phyloP scores from a whole-genome alignment of 2,113 vertebrate species.

The Malurus melanocephalus region DNA sequence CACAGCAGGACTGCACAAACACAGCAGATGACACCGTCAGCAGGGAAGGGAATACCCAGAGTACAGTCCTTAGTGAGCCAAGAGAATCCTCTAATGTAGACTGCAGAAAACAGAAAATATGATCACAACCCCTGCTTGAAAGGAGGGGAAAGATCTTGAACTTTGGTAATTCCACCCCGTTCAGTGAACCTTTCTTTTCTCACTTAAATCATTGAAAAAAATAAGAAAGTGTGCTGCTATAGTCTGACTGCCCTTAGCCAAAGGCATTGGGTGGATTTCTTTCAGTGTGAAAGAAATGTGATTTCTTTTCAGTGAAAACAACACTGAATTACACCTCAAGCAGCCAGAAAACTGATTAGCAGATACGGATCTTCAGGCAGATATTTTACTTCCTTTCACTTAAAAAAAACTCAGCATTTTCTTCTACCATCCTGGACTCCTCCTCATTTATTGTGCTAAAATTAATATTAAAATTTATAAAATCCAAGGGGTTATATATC shows the following conservation, averaged over 20 bases:
- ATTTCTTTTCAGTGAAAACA: no score
- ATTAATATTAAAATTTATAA: background rate
- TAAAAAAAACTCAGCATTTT: background rate
- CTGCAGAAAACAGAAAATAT: background rate
- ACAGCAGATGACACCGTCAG: constrained; percentile 6
- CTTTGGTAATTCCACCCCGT: background rate
- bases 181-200: background rate
- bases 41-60: constrained; percentile 27
- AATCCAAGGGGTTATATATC: background rate
- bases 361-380: background rate
- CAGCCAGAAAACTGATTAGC: background rate
- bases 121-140: background rate
- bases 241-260: background rate
- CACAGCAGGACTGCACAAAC: constrained; percentile 56
- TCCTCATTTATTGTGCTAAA: background rate
- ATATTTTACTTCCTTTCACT: background rate
- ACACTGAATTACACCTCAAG: background rate
- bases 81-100: constrained; percentile 31
- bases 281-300: no score
- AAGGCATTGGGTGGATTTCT: background rate
- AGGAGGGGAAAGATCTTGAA: background rate
- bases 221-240: background rate
- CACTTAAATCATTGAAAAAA: background rate
- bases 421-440: background rate
- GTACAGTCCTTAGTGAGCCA: background rate